Evolutionary conservation across 1,140 invertebrate genomes (phyloP), one percentile per base, ranked within the genome.

Genomic region (Trypoxylus dichotomus): DNA sequence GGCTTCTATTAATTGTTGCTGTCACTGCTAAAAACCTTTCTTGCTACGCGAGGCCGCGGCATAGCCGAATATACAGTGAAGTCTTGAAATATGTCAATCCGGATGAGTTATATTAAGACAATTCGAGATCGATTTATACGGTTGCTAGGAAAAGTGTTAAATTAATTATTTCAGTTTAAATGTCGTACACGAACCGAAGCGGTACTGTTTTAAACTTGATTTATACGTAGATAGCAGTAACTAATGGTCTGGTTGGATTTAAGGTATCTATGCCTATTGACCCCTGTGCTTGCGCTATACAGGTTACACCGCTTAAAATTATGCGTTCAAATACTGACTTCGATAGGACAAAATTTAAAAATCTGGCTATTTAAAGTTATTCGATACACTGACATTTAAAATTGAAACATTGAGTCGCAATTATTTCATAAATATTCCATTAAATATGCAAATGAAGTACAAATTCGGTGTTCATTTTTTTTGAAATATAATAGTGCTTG

Each of bases 1-100:
- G 80, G 80, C 79, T 77, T 79, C 80, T 81, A 81, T 81, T 81
- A 81, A 81, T 81, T 81, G 80, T 81, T 79, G 75, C 79, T 81
- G 80, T 81, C 80, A 79, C 79, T 81, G 80, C 79, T 79, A 81
- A 81, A 81, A 79, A 78, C 79, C 58, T 27, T 5, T 11, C 10
- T 42, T 24, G 71, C 29, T 42, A 47, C 43, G n/a, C 71, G 37
- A 27, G 71, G 27, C 71, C 29, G 37, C 71, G 71, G 41, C 21
- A 75, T 76, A 71, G 47, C 75, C 80, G 25, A 63, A 77, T 75
- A 79, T 74, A 79, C 75, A 79, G 73, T 75, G 73, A 72, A 73
- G 75, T 24, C 43, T 76, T 78, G 80, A 81, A 76, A 78, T 79
- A 81, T 77, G 79, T 60, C 74, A 68, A 77, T 77, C 77, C 76